Conservation (phyloP, 2,113 vertebrate species). For the Piprites chloris region DNA sequence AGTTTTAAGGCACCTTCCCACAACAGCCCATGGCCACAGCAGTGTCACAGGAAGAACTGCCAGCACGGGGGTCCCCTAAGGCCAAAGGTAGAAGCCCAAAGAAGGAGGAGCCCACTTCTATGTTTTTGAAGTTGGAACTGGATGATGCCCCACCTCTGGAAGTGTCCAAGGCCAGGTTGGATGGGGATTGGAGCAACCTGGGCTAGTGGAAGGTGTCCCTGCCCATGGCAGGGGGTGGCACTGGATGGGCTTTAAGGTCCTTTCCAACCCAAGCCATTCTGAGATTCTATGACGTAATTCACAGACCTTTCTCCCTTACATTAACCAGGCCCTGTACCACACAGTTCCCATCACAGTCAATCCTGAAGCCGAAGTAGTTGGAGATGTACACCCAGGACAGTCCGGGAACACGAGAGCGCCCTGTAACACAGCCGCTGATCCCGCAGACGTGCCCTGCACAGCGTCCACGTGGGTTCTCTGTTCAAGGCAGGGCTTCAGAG, state of each 20-base stretch:
- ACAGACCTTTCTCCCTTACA: neutral
- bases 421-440: neutral
- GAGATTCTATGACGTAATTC: neutral
- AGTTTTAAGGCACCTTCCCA: neutral
- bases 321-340: neutral
- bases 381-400: accelerated
- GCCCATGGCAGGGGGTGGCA: neutral
- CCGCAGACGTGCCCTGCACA: neutral
- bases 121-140: neutral
- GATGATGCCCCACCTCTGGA: neutral
- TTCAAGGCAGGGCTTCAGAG: neutral
- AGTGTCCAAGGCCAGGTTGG: neutral
- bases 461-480: neutral
- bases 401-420: neutral
- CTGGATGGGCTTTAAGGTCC: neutral
- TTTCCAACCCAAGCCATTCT: neutral
- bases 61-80: neutral
- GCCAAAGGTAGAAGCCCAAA: neutral
- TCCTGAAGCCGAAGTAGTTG: neutral
- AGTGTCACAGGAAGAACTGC: neutral
- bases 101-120: neutral
- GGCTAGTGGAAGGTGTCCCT: neutral
- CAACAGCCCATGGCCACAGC: neutral
- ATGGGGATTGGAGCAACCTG: accelerated
- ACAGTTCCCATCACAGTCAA: accelerated